Base-by-base conservation (phyloP, 2,888 invertebrate genomes). In the Halictus ligatus region DNA sequence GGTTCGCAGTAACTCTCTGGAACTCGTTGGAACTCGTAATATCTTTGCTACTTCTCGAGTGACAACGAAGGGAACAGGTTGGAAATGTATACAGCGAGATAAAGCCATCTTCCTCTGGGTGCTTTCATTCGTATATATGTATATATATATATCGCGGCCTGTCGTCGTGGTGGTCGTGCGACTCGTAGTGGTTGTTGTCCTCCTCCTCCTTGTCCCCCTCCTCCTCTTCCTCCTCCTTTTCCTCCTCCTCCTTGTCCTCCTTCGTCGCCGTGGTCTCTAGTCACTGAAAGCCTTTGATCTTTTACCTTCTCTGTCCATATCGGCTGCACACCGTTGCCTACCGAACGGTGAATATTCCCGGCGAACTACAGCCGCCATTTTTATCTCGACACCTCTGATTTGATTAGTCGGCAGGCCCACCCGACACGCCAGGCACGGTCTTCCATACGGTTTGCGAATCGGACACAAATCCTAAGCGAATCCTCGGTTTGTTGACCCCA, bases 1-100 rank as follows among this genome's bases (percentile, higher is more conserved):
- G 83, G 83, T 91, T 88, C 86, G 89, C 64, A 29, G 64, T 91
- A 91, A 91, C 91, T 91, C 88, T 76, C 79, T 86, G 87, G 84
- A 92, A 91, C 91, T 92, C 91, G 90, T 92, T 90, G 89, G 82
- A 91, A 91, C 90, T 92, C 89, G 87, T 89, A 92, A 92, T 92
- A 89, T 92, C 90, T 91, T 91, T 85, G 89, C 88, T 90, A 84
- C 87, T 88, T 88, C 86, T 85, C 86, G 75, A 81, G 88, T 85
- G 89, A 89, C 91, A 90, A 90, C 89, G 83, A 82, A 78, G 84
- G 48, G 85, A 79, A 86, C 79, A 46, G 84, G 78, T 82, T 60
- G 85, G 48, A 80, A 82, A 88, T 48, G 86, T 75, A 86, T 71
- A 88, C 85, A 88, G 76, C 67, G 81, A 80, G 83, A 67, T 69